Percentiles rank a stretch among this genome's conserved stretches.
Conservation (phyloP, 1,140 invertebrate species). For the Microplitis demolitor region DNA sequence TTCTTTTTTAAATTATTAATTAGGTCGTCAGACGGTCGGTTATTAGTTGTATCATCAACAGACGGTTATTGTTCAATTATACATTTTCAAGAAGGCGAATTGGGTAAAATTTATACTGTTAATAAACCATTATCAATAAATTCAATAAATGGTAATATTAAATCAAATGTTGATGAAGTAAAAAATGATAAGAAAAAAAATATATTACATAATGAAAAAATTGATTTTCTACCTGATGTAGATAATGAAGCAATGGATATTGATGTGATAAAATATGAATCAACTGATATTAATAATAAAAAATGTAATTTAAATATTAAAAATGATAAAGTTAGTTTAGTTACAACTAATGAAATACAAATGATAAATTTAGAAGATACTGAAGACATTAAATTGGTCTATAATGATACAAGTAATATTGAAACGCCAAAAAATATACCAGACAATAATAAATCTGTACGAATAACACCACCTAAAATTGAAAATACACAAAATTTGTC, state of each 20-base stretch:
- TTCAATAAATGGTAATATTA: background rate
- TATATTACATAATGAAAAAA: constrained; percentile 36
- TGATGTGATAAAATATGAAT: constrained; percentile 45
- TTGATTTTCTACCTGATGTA: constrained; percentile 36
- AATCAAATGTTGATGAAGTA: background rate
- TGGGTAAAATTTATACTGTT: constrained; percentile 72
- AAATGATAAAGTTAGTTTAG: constrained; percentile 27
- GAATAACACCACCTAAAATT: constrained; percentile 44
- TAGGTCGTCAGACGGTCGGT: constrained; percentile 81
- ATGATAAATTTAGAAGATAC: constrained; percentile 40
- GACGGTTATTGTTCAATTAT: constrained; percentile 95
- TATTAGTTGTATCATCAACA: constrained; percentile 87
- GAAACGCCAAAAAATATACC: constrained; percentile 26
- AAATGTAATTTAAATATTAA: constrained; percentile 26
- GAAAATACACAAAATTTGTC: constrained; percentile 35
- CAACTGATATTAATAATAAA: constrained; percentile 41
- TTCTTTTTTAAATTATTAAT: constrained; percentile 28
- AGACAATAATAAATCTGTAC: constrained; percentile 24
- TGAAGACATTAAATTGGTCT: constrained; percentile 72
- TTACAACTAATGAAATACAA: constrained; percentile 5
- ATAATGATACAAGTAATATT: constrained; percentile 61
- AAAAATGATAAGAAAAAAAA: constrained; percentile 38
- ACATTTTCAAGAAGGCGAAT: constrained; percentile 79
- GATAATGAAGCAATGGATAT: constrained; percentile 57
- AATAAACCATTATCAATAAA: constrained; percentile 21